Evolutionary conservation across 2,888 invertebrate genomes (phyloP), one percentile per base, ranked within the genome.

Genomic region (Thera obeliscata): DNA sequence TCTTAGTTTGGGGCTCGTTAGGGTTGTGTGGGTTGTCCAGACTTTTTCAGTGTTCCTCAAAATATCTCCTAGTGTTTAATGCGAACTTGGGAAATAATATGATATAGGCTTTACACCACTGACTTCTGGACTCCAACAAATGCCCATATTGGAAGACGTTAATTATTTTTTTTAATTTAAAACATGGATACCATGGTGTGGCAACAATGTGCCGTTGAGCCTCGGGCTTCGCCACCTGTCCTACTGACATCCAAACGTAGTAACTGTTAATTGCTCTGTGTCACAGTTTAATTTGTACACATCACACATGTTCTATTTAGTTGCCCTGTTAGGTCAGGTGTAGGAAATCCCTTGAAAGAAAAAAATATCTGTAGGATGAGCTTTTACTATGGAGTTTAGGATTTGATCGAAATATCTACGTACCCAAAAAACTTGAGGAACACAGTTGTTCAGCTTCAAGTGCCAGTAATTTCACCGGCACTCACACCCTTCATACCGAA

Each of bases 221-320:
- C 88, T 65, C 76, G 74, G 85, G 88, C 87, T 74, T 76, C 73
- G 73, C 82, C 90, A 89, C 89, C 89, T 90, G 88, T 81, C 87
- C 74, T 73, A 58, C 66, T 71, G 71, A 67, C 73, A 71, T 56
- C 8, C 74, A 74, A n/a, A 35, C 70, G 59, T 62, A 62, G 36
- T 22, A 62, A 69, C 61, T 62, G 35, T 58, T 62, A 1, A 0
- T 57, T 65, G 41, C 41, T 38, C 65, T 56, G 52, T 57, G 52
- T n/a, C 50, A 66, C 36, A 48, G 38, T 56, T 49, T 56, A 41
- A 22, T 12, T 48, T 55, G 61, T 59, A 59, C 43, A 59, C 52
- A 43, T 50, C 22, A 46, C 6, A 64, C 52, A 64, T 55, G 48
- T 33, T 48, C n/a, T 57, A 54, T 36, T 58, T 35, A 9, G 35